Base-by-base conservation (phyloP, 2,888 invertebrate species). In the Hirtodrosophila trivittata region DNA sequence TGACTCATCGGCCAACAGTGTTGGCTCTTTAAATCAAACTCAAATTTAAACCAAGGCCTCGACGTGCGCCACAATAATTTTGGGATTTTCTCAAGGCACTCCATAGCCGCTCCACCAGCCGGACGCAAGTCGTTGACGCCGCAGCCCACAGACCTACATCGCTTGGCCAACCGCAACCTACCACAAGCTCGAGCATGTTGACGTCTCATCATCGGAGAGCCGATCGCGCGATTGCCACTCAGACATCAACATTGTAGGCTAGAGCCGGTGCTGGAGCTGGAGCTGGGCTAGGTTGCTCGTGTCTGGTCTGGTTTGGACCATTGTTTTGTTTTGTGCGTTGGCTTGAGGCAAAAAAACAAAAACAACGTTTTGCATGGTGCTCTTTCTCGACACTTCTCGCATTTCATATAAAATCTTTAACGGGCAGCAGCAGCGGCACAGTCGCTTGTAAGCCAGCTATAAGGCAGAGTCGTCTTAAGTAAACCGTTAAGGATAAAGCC, bases 331-430 rank as follows among this genome's bases (percentile, higher is more conserved):
- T 57, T 57, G 47, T 66, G 73, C 69, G 65, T 66, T 67, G 75
- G 55, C 47, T 67, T 43, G 45, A 25, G 54, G 52, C n/a, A n/a
- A n/a, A n/a, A n/a, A n/a, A 39, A 52, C 52, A 68, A 73, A 49
- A 51, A 43, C 57, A 58, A 41, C 33, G 35, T 25, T 59, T 68
- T 55, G 60, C 67, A 51, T 65, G 55, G 64, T 41, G 56, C 66
- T 77, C 66, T 70, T 64, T 71, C 77, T 67, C 63, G 63, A 26
- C 71, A 58, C 84, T 68, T 84, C 84, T 82, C 74, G 60, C 70
- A 64, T 78, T 84, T 88, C 86, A 77, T 89, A 89, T 89, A 89
- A 89, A 89, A 84, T 54, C 75, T 73, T 87, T 80, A 80, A 59
- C 62, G 63, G 68, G 57, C 67, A 62, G 49, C 83, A 68, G 70